Conservation (phyloP, 2,797 vertebrate species). For the Enteromius trimaculatus region DNA sequence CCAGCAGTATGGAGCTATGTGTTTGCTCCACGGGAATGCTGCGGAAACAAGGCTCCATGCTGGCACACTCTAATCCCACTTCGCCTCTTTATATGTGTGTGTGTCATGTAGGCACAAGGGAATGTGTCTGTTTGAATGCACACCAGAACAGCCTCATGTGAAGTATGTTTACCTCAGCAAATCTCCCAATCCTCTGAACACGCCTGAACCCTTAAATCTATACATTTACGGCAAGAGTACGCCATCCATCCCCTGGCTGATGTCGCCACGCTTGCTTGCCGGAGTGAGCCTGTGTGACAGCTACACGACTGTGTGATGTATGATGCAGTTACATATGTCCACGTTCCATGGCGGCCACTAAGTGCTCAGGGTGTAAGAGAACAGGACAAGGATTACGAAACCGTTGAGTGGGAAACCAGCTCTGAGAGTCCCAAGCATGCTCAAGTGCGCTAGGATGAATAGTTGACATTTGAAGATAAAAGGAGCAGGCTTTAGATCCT, state of each 20-base stretch:
- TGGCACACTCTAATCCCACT: conserved; percentile 71
- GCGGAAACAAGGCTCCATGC: conserved; percentile 73
- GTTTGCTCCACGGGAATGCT: conserved; percentile 73
- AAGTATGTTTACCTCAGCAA: background rate
- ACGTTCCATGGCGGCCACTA: conserved; percentile 22
- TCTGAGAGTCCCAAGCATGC: conserved; percentile 16
- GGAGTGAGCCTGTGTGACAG: background rate
- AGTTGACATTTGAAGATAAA: conserved; percentile 71
- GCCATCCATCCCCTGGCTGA: background rate
- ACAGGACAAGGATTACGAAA: conserved; percentile 43
- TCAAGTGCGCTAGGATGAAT: conserved; percentile 63
- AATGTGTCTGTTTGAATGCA: conserved; percentile 56
- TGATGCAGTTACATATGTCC: conserved; percentile 32
- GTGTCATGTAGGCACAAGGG: background rate
- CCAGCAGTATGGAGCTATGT: conserved; percentile 74
- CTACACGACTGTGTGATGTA: conserved; percentile 31
- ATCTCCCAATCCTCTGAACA: conserved; percentile 5
- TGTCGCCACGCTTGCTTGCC: background rate
- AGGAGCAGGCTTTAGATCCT: conserved; percentile 71
- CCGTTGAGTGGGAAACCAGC: conserved; percentile 29
- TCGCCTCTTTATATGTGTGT: conserved; percentile 58
- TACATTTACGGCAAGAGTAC: conserved; percentile 4
- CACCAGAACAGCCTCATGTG: background rate
- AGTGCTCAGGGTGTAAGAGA: conserved; percentile 44
- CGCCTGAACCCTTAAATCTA: background rate